These are phyloP conservation scores for Celastrina argiolus DNA, from an alignment of 2,888 invertebrate genomes.

Conservation along the genomic window DNA sequence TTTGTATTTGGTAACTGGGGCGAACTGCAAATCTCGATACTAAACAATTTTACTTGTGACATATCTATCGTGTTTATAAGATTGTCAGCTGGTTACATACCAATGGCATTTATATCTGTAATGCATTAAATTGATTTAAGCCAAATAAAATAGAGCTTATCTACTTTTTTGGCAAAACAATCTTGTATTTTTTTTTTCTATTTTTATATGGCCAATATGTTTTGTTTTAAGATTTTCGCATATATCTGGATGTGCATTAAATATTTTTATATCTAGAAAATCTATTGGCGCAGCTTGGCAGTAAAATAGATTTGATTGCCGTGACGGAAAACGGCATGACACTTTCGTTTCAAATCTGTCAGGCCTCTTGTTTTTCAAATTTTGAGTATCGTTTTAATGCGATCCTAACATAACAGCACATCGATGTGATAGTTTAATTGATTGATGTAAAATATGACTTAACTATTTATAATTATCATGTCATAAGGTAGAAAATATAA, in stretches of 20 bases:
- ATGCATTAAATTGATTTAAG: not conserved
- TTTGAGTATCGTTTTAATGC: not conserved
- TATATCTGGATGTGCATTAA: no score
- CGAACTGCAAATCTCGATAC: not conserved
- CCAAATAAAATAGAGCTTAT: not conserved
- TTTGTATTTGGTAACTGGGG: conserved; percentile 17
- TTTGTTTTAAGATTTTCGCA: no score
- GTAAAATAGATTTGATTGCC: no score
- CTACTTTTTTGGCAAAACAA: not conserved
- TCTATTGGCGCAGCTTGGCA: no score
- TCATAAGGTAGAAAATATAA: not conserved
- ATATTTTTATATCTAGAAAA: no score
- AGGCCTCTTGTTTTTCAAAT: no score
- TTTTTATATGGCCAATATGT: not conserved
- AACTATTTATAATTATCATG: not conserved
- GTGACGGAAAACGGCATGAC: no score
- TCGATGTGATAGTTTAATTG: not conserved
- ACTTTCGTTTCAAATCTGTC: no score
- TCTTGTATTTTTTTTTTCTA: not conserved
- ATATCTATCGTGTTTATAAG: not conserved
- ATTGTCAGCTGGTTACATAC: conserved; percentile 13
- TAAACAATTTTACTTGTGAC: not conserved
- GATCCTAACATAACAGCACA: not conserved
- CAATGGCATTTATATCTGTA: not conserved
- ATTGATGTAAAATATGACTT: not conserved